phyloP scores from a whole-genome alignment of 2,888 invertebrate species.

The Ectemnius cavifrons region DNA sequence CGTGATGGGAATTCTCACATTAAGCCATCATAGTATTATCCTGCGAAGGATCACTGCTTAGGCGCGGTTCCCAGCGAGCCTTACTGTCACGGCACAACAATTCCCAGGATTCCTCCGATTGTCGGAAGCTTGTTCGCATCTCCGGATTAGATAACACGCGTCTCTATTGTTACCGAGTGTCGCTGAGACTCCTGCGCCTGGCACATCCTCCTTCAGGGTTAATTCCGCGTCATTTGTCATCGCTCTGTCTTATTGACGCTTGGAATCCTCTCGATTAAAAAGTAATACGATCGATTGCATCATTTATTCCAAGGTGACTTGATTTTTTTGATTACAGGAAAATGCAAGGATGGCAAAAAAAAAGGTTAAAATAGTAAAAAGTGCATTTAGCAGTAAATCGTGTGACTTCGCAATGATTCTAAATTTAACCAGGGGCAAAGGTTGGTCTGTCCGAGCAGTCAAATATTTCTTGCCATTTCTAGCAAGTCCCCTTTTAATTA shows the following conservation, averaged over 20 bases:
- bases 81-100: conserved; percentile 37
- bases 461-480: conserved; percentile 27
- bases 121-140: conserved; percentile 46
- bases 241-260: no score
- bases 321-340: no score
- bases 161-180: not conserved
- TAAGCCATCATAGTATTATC: conserved; percentile 32
- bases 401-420: no score
- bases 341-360: no score
- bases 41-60: conserved; percentile 32
- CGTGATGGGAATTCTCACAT: conserved; percentile 40
- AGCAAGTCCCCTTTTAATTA: conserved; percentile 39
- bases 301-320: no score
- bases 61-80: conserved; percentile 40
- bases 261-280: no score
- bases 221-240: not conserved
- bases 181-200: no score
- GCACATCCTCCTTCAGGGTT: no score
- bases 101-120: conserved; percentile 45
- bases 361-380: no score
- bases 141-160: conserved; percentile 42
- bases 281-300: not conserved
- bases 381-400: no score
- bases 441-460: not conserved
- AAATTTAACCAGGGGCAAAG: no score